Evolutionary conservation across 2,888 invertebrate genomes (phyloP).

Genomic region (Allolobophora icterica): DNA sequence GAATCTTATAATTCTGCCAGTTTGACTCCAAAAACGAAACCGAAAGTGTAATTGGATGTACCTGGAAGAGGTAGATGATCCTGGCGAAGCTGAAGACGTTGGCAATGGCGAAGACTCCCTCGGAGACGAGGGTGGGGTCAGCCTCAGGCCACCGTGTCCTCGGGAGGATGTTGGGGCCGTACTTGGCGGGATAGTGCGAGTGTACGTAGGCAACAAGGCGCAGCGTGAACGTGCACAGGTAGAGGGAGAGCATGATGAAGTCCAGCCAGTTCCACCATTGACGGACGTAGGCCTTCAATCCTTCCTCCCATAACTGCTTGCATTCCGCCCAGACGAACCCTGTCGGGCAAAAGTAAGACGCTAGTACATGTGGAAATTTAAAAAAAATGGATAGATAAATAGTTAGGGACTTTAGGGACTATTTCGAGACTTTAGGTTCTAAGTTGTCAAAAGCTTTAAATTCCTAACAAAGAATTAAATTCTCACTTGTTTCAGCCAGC

Average conservation of each 20-base stretch:
- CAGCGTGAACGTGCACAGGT: conserved; percentile 68
- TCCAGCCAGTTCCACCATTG: conserved; percentile 72
- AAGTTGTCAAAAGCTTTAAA: no score
- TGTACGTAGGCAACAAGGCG: conserved; percentile 64
- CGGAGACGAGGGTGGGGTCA: conserved; percentile 69
- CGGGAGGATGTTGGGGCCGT: conserved; percentile 62
- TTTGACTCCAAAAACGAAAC: no score
- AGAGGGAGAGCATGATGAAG: conserved; percentile 70
- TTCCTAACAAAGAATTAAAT: no score
- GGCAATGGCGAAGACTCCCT: conserved; percentile 69
- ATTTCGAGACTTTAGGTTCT: no score
- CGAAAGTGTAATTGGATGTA: not conserved
- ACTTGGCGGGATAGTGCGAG: conserved; percentile 57
- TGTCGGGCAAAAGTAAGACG: conserved; percentile 49
- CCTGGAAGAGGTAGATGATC: conserved; percentile 69
- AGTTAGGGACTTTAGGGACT: no score
- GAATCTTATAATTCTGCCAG: no score
- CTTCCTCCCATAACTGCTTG: conserved; percentile 71
- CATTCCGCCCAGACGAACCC: conserved; percentile 70
- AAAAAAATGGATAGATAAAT: no score
- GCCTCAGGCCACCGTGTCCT: conserved; percentile 67
- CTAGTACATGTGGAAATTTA: not conserved
- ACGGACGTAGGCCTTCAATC: conserved; percentile 67
- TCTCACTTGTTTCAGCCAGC: no score
- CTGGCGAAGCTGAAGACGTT: conserved; percentile 70